Base-by-base conservation (phyloP, 2,113 vertebrate genomes). In the Crotophaga sulcirostris region DNA sequence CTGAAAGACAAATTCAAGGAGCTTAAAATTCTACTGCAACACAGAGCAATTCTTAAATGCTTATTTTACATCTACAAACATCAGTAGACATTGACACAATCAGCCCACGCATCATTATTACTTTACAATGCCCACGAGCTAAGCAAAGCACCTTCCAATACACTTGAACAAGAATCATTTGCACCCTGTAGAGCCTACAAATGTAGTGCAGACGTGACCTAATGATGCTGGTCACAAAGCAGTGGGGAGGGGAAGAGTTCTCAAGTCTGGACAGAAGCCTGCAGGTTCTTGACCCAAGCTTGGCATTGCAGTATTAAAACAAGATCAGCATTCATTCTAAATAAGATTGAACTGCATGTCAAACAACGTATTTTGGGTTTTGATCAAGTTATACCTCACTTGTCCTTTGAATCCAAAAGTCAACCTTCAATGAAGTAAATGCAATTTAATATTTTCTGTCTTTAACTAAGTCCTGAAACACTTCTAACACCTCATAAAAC, bases 401-500 rank as follows among this genome's bases (percentile, higher is more conserved):
- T 54, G 28, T 72, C 40, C 56, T 81, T 92, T 40, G 44, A 94
- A 70, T 78, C 25, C 60, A 60, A 87, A 95, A 92, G n/a, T 60
- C 58, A 94, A 26, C 33, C 14, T 82, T 86, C 68, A 93, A 36
- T 24, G 24, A 95, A 82, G 64, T 81, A 84, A 86, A 86, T 3
- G 25, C 19, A 90, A 73, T 83, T 85, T 76, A 68, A 16, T 58
- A 72, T 90, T 58, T 92, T 74, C 62, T 84, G 17, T 63, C n/a
- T 89, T 72, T 9, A n/a, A 68, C 17, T 64, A 51, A 84, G 79
- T 78, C 56, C 69, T 81, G 64, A 95, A 95, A 92, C n/a, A 81
- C 36, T 91, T 84, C 68, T 86, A 94, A 63, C 76, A 95, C 90
- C 33, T 84, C 79, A 86, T 96, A 94, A 96, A 96, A 60, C 60